Base-by-base conservation (phyloP, 2,113 vertebrate species). In the Ophthalmolycus amberensis region DNA sequence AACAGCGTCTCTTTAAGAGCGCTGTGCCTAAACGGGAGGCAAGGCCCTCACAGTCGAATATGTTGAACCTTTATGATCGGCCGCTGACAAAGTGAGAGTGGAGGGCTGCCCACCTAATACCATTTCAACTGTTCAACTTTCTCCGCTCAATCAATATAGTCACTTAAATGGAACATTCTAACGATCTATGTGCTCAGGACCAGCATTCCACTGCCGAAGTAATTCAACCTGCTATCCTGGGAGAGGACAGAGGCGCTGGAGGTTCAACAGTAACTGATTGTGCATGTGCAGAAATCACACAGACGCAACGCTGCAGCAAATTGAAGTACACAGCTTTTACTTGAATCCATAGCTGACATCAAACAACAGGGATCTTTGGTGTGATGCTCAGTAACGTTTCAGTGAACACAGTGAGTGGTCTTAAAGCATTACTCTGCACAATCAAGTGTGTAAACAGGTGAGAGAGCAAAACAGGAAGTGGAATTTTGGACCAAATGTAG, bases 201-300 rank as follows among this genome's bases (percentile, higher is more conserved):
- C 42, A 63, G 37, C 58, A 63, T 50, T 66, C 54, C 71, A 22
- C n/a, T 14, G 67, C 32, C 42, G 32, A 79, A 27, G 60, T 73
- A 38, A 76, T 85, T 62, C 42, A 79, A 83, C 73, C 65, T 59
- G 71, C 50, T 59, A 68, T 62, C 46, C 62, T 60, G 64, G 79
- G 82, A 80, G 85, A 46, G 75, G 59, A 73, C 77, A 71, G 32
- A 65, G 77, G 77, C 56, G n/a, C 80, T 42, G 54, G 29, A 79
- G 79, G 76, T 83, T 73, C 85, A 85, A 71, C 83, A 82, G 69
- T 68, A 69, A 74, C 71, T 79, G 70, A 79, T 40, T 79, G 71
- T 65, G 75, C 44, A 42, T 75, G 84, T 68, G 76, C 73, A 76
- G 60, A 75, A 71, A 60, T 75, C 73, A 10, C 77, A 59, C 69